phyloP scores from a whole-genome alignment of 2,888 invertebrate genomes.

The Hirtodrosophila cameraria region DNA sequence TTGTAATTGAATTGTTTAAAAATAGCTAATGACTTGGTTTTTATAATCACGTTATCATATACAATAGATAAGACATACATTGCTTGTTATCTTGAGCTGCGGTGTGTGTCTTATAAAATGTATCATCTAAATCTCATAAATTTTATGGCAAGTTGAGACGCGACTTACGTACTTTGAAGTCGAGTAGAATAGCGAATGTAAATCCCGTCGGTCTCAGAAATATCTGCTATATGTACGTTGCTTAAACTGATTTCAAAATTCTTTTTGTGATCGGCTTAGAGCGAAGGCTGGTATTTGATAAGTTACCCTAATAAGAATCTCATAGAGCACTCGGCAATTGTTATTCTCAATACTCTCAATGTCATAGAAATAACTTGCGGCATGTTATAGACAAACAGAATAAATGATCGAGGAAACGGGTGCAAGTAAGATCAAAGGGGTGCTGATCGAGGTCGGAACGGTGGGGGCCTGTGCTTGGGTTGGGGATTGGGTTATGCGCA shows the following conservation, averaged over 20 bases:
- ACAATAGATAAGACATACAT: constrained; percentile 22
- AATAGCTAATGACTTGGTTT: constrained; percentile 14
- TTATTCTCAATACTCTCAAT: background rate
- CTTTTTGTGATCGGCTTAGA: too few relatives aligned
- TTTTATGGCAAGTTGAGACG: constrained; percentile 12
- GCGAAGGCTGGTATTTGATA: too few relatives aligned
- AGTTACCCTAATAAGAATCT: background rate
- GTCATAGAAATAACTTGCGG: constrained; percentile 28
- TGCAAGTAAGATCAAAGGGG: background rate
- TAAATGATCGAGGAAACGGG: constrained; percentile 11
- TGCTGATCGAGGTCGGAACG: constrained; percentile 5
- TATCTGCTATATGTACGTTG: too few relatives aligned
- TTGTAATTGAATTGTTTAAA: constrained; percentile 10
- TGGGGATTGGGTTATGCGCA: constrained; percentile 6
- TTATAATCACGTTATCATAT: background rate
- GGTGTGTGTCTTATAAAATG: background rate
- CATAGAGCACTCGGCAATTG: constrained; percentile 4
- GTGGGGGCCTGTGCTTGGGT: background rate
- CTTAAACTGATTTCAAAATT: too few relatives aligned
- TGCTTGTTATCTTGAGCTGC: constrained; percentile 8
- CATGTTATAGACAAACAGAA: constrained; percentile 39
- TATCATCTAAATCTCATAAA: constrained; percentile 4
- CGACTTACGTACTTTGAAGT: too few relatives aligned
- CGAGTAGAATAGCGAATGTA: too few relatives aligned
- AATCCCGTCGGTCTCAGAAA: too few relatives aligned